Evolutionary conservation across 2,888 invertebrate species (phyloP).

Genomic region (Lutraria lutraria): DNA sequence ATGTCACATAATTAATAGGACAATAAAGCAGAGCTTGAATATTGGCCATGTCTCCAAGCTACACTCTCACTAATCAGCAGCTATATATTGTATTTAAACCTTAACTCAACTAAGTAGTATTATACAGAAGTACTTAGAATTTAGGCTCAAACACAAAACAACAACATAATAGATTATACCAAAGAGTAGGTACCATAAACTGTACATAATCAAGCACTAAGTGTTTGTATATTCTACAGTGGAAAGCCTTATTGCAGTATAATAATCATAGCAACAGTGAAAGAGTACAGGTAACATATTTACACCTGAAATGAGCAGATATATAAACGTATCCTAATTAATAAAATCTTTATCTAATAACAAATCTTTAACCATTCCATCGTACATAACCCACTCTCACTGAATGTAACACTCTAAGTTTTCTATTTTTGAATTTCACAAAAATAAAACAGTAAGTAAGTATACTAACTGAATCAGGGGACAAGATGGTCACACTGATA

Average conservation of each 20-base stretch:
- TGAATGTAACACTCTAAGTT: neutral
- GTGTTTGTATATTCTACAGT: neutral
- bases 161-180: neutral
- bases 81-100: neutral
- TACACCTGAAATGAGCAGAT: neutral
- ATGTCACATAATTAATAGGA: neutral
- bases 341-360: neutral
- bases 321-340: neutral
- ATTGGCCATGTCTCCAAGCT: neutral
- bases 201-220: neutral
- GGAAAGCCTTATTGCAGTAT: neutral
- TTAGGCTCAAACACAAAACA: neutral
- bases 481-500: too few species aligned
- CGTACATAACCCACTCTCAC: neutral
- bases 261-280: neutral
- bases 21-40: neutral
- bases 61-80: neutral
- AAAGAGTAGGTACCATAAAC: neutral
- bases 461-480: too few species aligned
- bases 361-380: neutral
- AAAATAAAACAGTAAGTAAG: too few species aligned
- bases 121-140: neutral
- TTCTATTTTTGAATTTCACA: too few species aligned
- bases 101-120: neutral
- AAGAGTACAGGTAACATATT: neutral